phyloP scores from a whole-genome alignment of 1,140 invertebrate genomes.

The Lepidotrigona ventralis region DNA sequence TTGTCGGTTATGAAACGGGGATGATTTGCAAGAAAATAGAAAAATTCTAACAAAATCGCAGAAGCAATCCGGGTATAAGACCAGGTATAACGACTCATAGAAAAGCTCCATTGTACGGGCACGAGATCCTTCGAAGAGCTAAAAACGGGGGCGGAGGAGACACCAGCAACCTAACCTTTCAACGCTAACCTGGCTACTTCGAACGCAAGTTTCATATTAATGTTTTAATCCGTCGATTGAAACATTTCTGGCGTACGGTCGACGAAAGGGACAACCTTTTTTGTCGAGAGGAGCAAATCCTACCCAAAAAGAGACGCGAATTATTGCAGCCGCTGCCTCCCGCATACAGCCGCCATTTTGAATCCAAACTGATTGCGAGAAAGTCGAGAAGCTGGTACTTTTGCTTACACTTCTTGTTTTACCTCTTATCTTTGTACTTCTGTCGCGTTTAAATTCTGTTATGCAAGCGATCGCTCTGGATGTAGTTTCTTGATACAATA shows the following conservation, averaged over 20 bases:
- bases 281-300: conserved; percentile 22
- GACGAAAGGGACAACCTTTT: conserved; percentile 32
- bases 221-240: conserved; percentile 72
- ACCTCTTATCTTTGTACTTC: no score
- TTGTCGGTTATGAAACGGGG: conserved; percentile 32
- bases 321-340: neutral
- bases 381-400: neutral
- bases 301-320: neutral
- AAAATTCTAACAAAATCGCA: conserved; percentile 39
- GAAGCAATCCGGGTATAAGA: conserved; percentile 11
- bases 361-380: no score
- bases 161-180: conserved; percentile 70
- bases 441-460: no score
- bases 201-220: conserved; percentile 70
- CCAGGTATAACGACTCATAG: conserved; percentile 43
- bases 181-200: conserved; percentile 60
- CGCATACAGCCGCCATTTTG: neutral
- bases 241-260: conserved; percentile 52
- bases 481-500: no score
- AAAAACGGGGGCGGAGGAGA: conserved; percentile 27
- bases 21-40: conserved; percentile 62
- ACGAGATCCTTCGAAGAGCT: conserved; percentile 56
- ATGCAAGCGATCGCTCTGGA: no score
- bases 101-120: conserved; percentile 52
- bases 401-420: no score